Evolutionary conservation across 2,113 vertebrate species (phyloP).

Genomic region (Conger conger): DNA sequence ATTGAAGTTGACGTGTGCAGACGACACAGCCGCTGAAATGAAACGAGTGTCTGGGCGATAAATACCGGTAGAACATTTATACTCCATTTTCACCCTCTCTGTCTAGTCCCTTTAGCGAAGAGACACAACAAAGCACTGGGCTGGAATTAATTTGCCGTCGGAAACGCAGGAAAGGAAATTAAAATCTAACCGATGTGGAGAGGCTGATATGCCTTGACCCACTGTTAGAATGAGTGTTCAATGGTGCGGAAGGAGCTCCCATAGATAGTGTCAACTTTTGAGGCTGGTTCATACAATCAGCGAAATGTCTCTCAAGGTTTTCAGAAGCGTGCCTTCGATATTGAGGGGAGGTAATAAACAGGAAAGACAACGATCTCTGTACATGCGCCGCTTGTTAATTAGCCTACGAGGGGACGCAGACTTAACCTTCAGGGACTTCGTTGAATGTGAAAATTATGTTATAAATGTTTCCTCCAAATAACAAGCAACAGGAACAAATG

Average conservation of each 20-base stretch:
- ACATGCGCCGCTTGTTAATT: too few relatives aligned
- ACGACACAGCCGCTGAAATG: neutral
- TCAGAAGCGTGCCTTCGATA: neutral
- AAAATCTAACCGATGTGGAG: neutral
- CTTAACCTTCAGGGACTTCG: too few relatives aligned
- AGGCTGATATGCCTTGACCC: neutral
- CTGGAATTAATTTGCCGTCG: neutral
- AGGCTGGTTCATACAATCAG: neutral
- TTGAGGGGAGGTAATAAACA: neutral
- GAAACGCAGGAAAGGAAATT: neutral
- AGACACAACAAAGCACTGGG: neutral
- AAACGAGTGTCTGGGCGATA: neutral
- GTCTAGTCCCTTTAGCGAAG: neutral
- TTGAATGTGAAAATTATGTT: too few relatives aligned
- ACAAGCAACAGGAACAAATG: too few relatives aligned
- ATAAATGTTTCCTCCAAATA: too few relatives aligned
- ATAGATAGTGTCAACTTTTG: neutral
- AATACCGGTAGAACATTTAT: neutral
- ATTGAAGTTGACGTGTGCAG: neutral
- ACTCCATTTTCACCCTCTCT: neutral
- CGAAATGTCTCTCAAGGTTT: neutral
- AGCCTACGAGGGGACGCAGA: too few relatives aligned
- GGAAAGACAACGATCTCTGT: neutral
- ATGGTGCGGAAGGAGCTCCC: neutral
- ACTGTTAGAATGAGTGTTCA: neutral